Base-by-base conservation (phyloP, 2,888 invertebrate genomes). In the Lithophane leautieri region DNA sequence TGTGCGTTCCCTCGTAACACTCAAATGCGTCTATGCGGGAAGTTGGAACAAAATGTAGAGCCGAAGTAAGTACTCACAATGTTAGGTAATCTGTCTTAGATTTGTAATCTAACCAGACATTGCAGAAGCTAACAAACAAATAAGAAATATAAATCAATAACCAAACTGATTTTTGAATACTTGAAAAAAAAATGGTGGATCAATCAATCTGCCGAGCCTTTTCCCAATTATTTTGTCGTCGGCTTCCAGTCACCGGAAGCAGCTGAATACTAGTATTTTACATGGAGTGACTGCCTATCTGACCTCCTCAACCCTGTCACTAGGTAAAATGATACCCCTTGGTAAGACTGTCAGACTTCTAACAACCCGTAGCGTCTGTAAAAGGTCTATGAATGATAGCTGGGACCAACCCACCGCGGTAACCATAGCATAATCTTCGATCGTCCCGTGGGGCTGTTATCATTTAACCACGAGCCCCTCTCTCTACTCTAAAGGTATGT, bases 21-120 rank as follows among this genome's bases (percentile, higher is more conserved):
- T 70, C 47, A 76, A 81, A 70, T 63, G 66, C 25, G 54, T 70
- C 66, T 76, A 81, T 81, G 67, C 52, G 81, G 76, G 81, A 80
- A 76, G 52, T 70, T 25, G 14, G 40, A 22, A 40, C 60, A 22
- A 80, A 79, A 65, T 65, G 54, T 75, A 54, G 62, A 73, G 25
- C 47, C 54, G 22, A 65, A 65, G 63, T n/a, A 58, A 65, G 58
- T n/a, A 58, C 14, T 74, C 11, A 34, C 12, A 34, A 56, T 52
- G 52, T 81, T 71, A 67, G 58, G n/a, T 76, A 81, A 81, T 68
- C 54, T 75, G 19, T 34, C 2, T 25, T 12, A 40, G 44, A 73
- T 42, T 19, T 7, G 12, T 42, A 19, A 25, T 34, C 16, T 12
- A 19, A 16, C 16, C 2, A 34, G 60, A 60, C 52, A 52, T 42